A percentile compares a stretch with the other conserved stretches of the same genome.
phyloP scores from a whole-genome alignment of 1,140 invertebrate genomes.

The Wasmannia auropunctata region DNA sequence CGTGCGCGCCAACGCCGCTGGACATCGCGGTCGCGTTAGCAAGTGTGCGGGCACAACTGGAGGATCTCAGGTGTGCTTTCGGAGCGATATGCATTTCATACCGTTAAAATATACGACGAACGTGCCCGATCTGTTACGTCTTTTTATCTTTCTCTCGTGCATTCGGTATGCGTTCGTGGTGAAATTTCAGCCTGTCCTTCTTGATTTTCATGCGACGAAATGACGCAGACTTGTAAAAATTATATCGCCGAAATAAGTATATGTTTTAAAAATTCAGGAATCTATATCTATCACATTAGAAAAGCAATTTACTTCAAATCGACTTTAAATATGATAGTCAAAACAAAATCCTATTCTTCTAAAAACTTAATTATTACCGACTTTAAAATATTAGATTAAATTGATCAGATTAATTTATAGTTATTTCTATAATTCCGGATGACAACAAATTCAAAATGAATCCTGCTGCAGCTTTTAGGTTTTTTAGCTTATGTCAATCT shows the following conservation, averaged over 20 bases:
- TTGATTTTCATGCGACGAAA: not conserved
- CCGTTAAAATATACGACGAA: slow-evolving; percentile 27
- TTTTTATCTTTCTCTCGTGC: slow-evolving; percentile 5
- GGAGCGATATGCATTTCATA: not conserved
- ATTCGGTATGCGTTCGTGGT: not conserved
- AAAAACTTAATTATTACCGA: not conserved
- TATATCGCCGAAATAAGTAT: not conserved
- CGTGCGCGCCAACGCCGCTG: slow-evolving; percentile 14
- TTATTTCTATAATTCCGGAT: not conserved
- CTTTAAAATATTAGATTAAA: not conserved
- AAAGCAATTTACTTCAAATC: not conserved
- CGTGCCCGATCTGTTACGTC: not conserved
- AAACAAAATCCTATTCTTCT: not conserved
- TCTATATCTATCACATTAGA: not conserved
- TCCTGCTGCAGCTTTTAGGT: not conserved
- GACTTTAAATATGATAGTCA: not conserved
- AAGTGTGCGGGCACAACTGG: not conserved
- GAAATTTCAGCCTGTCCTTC: not conserved
- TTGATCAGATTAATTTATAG: too few relatives aligned
- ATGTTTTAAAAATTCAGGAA: not conserved
- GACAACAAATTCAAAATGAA: not conserved
- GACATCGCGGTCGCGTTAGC: not conserved
- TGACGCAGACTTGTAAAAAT: not conserved
- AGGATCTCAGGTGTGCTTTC: slow-evolving; percentile 10
- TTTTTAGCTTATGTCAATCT: not conserved